These are phyloP conservation scores for Zeugodacus cucurbitae DNA, from an alignment of 1,140 invertebrate species.

Conservation along the genomic window DNA sequence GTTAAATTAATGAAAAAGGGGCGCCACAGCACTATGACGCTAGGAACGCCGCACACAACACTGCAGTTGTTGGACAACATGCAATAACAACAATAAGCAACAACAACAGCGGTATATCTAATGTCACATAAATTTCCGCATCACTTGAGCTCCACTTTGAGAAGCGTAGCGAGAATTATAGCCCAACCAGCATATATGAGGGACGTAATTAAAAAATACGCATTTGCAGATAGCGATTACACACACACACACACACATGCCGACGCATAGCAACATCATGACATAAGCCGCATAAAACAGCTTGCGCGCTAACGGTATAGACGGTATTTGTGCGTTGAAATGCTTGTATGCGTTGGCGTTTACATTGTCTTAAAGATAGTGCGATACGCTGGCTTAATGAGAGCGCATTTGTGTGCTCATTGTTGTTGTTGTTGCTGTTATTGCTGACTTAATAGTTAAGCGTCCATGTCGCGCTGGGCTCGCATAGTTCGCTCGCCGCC, in stretches of 20 bases:
- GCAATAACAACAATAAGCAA: background rate
- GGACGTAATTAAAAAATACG: slow-evolving; percentile 6
- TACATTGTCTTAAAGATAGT: background rate
- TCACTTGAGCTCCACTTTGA: background rate
- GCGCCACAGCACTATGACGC: background rate
- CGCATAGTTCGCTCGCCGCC: background rate
- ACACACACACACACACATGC: background rate
- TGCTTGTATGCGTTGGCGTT: background rate
- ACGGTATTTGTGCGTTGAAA: background rate
- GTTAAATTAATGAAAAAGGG: slow-evolving; percentile 17
- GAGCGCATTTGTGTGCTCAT: background rate
- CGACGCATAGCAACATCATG: background rate
- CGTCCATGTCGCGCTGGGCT: background rate
- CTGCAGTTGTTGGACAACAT: background rate
- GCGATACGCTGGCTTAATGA: background rate
- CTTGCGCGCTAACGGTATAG: background rate
- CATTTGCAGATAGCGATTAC: background rate
- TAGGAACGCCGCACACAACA: background rate
- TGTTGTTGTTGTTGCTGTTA: too few relatives aligned
- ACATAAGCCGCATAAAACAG: background rate
- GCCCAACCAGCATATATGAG: background rate
- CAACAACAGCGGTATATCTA: background rate
- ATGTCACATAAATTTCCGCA: slow-evolving; percentile 8
- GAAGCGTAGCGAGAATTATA: background rate
- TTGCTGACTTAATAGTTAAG: background rate